Evolutionary conservation across 2,888 invertebrate species (phyloP).

Genomic region (Scaptomyza caliginosa): DNA sequence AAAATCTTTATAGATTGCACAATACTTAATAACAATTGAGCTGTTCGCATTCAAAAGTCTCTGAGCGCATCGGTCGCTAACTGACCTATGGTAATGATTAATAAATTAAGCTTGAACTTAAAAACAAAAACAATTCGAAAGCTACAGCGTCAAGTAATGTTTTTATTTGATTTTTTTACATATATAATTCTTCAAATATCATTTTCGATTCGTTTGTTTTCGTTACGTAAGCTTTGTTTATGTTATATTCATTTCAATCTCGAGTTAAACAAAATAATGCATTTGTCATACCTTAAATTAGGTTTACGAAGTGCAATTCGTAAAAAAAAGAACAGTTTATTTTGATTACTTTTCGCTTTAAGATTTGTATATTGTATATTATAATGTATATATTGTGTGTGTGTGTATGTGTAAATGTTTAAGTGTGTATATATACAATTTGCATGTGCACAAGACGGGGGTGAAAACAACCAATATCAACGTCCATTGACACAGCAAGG

Average conservation of each 20-base stretch:
- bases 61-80: neutral
- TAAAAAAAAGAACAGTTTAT: conserved; percentile 25
- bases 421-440: conserved; percentile 60
- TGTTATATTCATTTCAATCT: conserved; percentile 20
- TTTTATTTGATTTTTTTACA: conserved; percentile 8
- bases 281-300: conserved; percentile 38
- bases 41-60: conserved; percentile 10
- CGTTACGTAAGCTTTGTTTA: conserved; percentile 9
- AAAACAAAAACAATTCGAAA: conserved; percentile 23
- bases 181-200: conserved; percentile 2
- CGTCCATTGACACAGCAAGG: conserved; percentile 49
- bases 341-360: conserved; percentile 27
- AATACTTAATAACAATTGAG: conserved; percentile 16
- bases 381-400: conserved; percentile 24
- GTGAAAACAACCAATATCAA: conserved; percentile 63
- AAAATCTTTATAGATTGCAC: neutral
- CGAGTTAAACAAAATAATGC: conserved; percentile 21
- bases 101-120: conserved; percentile 3
- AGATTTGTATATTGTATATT: no score
- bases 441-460: conserved; percentile 36
- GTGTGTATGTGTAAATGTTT: conserved; percentile 14
- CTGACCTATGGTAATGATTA: conserved; percentile 3
- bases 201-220: conserved; percentile 5
- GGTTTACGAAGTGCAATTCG: conserved; percentile 41
- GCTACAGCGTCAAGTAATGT: conserved; percentile 14